Conservation (phyloP, 2,113 vertebrate genomes). For the Callorhinus ursinus region DNA sequence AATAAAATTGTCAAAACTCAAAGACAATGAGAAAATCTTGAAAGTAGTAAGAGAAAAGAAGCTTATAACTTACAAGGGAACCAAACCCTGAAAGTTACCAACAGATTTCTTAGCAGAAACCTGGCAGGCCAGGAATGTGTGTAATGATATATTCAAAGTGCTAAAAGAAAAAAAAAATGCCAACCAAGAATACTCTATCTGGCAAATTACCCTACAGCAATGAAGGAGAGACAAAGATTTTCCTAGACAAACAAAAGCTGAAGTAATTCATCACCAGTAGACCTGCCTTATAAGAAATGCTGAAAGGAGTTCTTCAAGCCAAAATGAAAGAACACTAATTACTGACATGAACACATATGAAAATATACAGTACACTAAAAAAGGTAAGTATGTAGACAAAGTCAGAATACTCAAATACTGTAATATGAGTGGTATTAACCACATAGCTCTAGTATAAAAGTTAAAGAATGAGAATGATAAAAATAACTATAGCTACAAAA, state of each 20-base stretch:
- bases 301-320: not conserved
- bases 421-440: not conserved
- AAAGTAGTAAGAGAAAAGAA: not conserved
- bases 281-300: not conserved
- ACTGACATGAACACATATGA: not conserved
- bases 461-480: not conserved
- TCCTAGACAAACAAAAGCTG: not conserved
- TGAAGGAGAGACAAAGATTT: not conserved
- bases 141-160: not conserved
- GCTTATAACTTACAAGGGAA: not conserved
- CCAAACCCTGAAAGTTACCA: not conserved
- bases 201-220: not conserved
- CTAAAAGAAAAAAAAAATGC: not conserved
- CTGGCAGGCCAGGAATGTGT: not conserved
- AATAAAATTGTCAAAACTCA: not conserved
- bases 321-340: not conserved
- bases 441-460: not conserved
- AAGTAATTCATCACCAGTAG: not conserved
- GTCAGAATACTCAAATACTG: not conserved
- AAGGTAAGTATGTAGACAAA: not conserved
- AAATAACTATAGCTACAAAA: not conserved
- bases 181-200: not conserved
- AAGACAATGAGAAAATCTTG: not conserved
- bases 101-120: not conserved
- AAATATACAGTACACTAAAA: not conserved